Base-by-base conservation (phyloP, 2,113 vertebrate species). In the Sturnus vulgaris region DNA sequence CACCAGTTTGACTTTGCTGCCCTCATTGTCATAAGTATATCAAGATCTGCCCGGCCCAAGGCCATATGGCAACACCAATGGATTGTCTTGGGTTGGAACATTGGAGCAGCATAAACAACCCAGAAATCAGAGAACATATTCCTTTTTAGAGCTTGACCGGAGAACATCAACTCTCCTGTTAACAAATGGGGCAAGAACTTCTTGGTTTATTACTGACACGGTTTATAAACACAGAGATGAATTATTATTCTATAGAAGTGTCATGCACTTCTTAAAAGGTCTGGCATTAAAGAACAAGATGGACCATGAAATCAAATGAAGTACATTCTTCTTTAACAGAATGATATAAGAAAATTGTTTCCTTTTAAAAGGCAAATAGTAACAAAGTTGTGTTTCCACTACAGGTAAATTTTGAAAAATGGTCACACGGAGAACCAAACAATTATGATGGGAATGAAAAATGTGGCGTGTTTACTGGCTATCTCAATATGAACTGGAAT, bases 401-500 rank as follows among this genome's bases (percentile, higher is more conserved):
- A 33, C 35, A 99, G 99, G 96, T 98, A 27, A 94, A 84, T 53
- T 99, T 95, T 98, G 98, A 98, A 90, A 98, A 98, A 53, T 99
- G 98, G 98, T 94, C 92, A 64, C 98, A 60, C 50, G 99, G 99
- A 31, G 99, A 99, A 95, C 99, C 99, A 53, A 99, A 99, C 96
- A 99, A 99, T 97, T 96, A 98, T 73, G 98, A 99, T 40, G 98
- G 98, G 31, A 93, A 96, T 31, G 99, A 99, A 93, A 98, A 98
- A 76, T 99, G 99, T 92, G 97, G 93, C 0, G 99, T 99, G 68
- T 73, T 98, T 75, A 90, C 92, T 33, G 64, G 90, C 17, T 97
- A 97, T 44, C 96, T 88, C 27, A 65, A 90, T 7, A 97, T 97
- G 90, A 80, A 84, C 15, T 99, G 99, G 99, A 99, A 99, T 33